Conservation (phyloP, 2,797 vertebrate genomes). For the Lepus townsendii region DNA sequence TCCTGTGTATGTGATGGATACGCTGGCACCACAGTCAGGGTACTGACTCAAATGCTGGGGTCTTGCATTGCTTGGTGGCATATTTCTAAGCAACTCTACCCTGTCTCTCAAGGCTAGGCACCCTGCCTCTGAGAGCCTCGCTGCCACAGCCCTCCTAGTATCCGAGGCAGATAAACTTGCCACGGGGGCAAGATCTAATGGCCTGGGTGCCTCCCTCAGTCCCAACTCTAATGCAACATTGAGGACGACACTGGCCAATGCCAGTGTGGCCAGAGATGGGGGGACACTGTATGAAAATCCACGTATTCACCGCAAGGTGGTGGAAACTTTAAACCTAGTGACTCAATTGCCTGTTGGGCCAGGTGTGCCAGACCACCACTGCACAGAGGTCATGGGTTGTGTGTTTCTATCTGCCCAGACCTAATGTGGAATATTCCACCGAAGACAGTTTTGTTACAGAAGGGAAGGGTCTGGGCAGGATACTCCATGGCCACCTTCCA, state of each 20-base stretch:
- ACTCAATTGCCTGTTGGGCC: neutral
- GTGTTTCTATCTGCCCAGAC: no score
- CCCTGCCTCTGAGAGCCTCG: no score
- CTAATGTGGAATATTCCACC: no score
- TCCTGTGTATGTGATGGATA: no score
- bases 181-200: no score
- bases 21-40: no score
- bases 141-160: no score
- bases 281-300: neutral
- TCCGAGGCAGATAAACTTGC: no score
- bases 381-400: neutral
- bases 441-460: neutral
- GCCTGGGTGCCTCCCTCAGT: no score
- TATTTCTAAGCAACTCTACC: no score
- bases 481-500: neutral
- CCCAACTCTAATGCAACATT: neutral
- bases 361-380: neutral
- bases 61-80: no score
- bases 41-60: neutral
- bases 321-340: neutral
- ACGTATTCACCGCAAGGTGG: neutral
- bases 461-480: neutral
- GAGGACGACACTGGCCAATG: neutral
- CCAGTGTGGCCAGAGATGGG: neutral
- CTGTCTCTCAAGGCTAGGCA: no score